Percentiles rank a stretch among this genome's conserved stretches.
phyloP scores from a whole-genome alignment of 64 coral and sea anemone genomes.

The Cladopsammia gracilis region DNA sequence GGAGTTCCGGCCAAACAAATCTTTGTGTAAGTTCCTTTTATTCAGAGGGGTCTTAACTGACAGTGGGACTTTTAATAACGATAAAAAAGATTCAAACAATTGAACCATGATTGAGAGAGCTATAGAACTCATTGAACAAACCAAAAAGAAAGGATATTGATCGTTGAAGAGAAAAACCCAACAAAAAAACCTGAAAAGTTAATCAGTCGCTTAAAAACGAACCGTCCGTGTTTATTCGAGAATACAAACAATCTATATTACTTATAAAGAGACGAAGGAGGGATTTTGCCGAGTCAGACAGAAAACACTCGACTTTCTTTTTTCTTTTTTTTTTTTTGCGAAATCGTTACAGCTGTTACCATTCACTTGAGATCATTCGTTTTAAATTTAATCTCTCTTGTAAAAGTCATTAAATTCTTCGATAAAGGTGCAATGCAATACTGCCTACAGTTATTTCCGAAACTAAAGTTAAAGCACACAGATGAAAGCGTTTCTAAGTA shows the following conservation, averaged over 20 bases:
- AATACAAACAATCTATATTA: neutral
- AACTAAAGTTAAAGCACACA: neutral
- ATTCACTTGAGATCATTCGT: slow-evolving; percentile 36
- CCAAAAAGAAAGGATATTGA: slow-evolving; percentile 22
- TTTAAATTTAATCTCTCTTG: slow-evolving; percentile 25
- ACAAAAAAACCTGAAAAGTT: neutral
- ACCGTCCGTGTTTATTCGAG: neutral
- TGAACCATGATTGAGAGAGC: slow-evolving; percentile 3
- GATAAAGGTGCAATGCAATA: neutral
- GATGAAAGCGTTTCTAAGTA: neutral
- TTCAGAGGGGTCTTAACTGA: neutral
- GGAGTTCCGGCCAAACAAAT: neutral
- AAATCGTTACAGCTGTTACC: slow-evolving; percentile 29
- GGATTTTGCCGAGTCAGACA: neutral
- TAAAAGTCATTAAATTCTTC: neutral
- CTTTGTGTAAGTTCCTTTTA: neutral
- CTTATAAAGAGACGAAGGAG: slow-evolving; percentile 22
- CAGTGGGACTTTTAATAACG: slow-evolving; percentile 3
- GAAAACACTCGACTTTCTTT: neutral
- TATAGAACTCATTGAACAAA: slow-evolving; percentile 14
- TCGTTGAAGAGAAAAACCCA: neutral
- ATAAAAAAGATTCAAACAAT: slow-evolving; percentile 11
- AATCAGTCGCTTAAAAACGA: slow-evolving; percentile 34
- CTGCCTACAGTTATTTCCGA: neutral
- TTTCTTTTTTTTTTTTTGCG: neutral